Conservation (phyloP, 2,797 vertebrate species). For the Spinus olivaceus region DNA sequence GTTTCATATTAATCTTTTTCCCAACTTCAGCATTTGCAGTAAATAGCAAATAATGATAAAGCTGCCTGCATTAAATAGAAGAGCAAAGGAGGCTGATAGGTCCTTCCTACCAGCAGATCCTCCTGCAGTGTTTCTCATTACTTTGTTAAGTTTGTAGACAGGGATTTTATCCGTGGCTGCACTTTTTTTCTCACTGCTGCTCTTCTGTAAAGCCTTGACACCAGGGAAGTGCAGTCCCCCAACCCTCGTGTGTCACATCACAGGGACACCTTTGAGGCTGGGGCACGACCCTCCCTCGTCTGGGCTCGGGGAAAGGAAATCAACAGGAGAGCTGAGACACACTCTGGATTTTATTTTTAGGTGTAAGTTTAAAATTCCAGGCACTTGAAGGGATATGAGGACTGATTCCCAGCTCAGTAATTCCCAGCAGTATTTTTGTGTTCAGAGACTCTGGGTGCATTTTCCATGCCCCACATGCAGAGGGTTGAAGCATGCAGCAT, state of each 20-base stretch:
- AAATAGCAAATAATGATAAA: slow-evolving; percentile 37
- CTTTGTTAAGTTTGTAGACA: not conserved
- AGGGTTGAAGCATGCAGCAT: accelerated
- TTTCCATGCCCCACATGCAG: not conserved
- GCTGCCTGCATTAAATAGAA: not conserved
- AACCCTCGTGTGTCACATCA: not conserved
- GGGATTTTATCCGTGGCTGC: not conserved
- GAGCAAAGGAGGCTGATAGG: not conserved
- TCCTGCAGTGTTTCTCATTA: not conserved
- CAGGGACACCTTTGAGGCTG: not conserved
- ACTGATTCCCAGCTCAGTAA: not conserved
- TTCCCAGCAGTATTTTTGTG: not conserved
- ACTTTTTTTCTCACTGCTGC: not conserved
- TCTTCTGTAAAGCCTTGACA: not conserved
- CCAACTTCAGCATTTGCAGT: not conserved
- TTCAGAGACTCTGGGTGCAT: not conserved
- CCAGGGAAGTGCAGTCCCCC: not conserved
- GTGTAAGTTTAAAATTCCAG: not conserved
- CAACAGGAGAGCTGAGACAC: not conserved
- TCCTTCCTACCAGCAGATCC: not conserved
- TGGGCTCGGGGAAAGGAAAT: not conserved
- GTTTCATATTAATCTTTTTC: not conserved
- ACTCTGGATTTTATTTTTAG: not conserved
- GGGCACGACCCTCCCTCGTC: not conserved
- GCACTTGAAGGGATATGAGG: not conserved